Percentiles rank a stretch among this genome's conserved stretches.
Conservation (phyloP, 1,140 invertebrate species). For the Lordiphosa collinella region DNA sequence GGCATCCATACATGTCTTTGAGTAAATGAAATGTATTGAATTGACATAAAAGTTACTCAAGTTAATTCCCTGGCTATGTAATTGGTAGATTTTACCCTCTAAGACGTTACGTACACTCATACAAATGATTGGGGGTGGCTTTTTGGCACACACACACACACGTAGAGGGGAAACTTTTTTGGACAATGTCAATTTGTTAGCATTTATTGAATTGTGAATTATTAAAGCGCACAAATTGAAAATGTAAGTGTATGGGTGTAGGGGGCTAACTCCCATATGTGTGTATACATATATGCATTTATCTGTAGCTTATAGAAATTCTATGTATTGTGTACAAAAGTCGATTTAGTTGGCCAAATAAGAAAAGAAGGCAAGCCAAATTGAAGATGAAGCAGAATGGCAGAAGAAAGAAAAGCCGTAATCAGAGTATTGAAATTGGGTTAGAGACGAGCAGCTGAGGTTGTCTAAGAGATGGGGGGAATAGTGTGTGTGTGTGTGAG, state of each 20-base stretch:
- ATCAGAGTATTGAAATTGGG: conserved; percentile 8
- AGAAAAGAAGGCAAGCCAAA: conserved; percentile 13
- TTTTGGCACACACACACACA: conserved; percentile 21
- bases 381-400: conserved; percentile 11
- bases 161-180: conserved; percentile 31
- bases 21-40: conserved; percentile 78
- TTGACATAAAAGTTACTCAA: conserved; percentile 78
- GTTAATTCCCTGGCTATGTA: conserved; percentile 72
- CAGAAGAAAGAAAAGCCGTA: conserved; percentile 5
- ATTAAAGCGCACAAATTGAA: conserved; percentile 79
- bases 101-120: conserved; percentile 1
- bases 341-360: conserved; percentile 14
- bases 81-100: conserved; percentile 45
- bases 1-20: no score
- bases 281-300: conserved; percentile 13
- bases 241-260: conserved; percentile 33
- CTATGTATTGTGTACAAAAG: conserved; percentile 12
- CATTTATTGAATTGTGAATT: conserved; percentile 79
- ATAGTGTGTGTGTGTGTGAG: neutral
- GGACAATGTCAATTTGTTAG: conserved; percentile 78
- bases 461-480: neutral
- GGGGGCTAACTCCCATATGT: conserved; percentile 2
- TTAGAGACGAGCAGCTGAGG: conserved; percentile 5
- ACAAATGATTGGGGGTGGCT: conserved; percentile 7
- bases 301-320: conserved; percentile 45